Evolutionary conservation across 2,888 invertebrate species (phyloP), one percentile per base, ranked within the genome.

Genomic region (Nymphalis polychloros): DNA sequence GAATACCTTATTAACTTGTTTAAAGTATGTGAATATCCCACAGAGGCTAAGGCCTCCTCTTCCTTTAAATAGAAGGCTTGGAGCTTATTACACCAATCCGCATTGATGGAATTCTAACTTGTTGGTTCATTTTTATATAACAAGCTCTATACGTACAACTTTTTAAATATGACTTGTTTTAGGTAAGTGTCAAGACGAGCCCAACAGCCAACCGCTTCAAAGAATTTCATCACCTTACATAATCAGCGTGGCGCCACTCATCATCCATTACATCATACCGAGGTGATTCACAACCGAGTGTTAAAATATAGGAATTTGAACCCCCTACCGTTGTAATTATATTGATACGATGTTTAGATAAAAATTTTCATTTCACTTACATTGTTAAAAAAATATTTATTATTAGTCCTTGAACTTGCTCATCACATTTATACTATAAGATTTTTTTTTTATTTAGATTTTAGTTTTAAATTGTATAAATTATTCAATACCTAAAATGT

Each of bases 121-220:
- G 6, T 31, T 31, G 27, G 27, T 31, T 31, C 6, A 31, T 31
- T 31, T 31, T 6, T 6, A 31, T 31, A 31, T 31, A 41, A 13
- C 41, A 41, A 41, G 13, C 13, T 41, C 41, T 41, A 13, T 41
- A 13, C 4, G 13, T 41, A 13, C 41, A 13, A 13, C 13, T 41
- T 13, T 57, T 49, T 59, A 23, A 46, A 17, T 61, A 8, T 20
- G 47, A 0, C n/a, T 70, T 77, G 75, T 70, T 74, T 7, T 92
- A 95, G 95, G 95, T 77, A 95, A 95, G 85, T 95, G 95, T 87
- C 93, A 90, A 84, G 92, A 91, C 73, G 84, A 86, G 71, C 85
- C 88, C 59, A 91, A 81, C 79, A 77, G 79, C 59, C 87, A 89
- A 71, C 80, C 85, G 17, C 73, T 78, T n/a, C 75, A 79, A 57